Base-by-base conservation (phyloP, 2,888 invertebrate genomes). In the Xestia rhomboidea region DNA sequence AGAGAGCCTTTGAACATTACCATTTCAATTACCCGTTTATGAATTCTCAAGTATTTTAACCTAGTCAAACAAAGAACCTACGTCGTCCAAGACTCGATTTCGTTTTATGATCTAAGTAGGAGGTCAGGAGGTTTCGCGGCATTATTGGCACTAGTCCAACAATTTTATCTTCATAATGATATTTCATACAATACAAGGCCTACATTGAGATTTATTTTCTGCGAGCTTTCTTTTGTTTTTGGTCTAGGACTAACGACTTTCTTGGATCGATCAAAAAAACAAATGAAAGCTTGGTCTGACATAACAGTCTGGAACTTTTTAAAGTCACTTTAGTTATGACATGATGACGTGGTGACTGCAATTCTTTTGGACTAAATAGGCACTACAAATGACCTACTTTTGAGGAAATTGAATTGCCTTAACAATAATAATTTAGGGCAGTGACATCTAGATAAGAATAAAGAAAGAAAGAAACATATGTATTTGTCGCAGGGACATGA, bases 101-200 rank as follows among this genome's bases (percentile, higher is more conserved):
- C 76, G 54, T 75, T 86, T 85, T 75, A 77, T 71, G 81, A 24
- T 76, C 77, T 77, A 24, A 54, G 79, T 80, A 81, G 54, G 70
- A 81, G 87, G 79, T 86, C 81, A 79, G 76, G 51, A 77, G 79
- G 77, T 68, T 75, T 73, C 57, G 49, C 73, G 51, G 15, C 76
- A 66, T 68, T 81, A 81, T 81, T 82, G 88, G 87, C 82, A 63
- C 27, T 1, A 18, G 21, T 70, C 88, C 81, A 87, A 87, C 27
- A 73, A 79, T 72, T 84, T 75, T 78, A 77, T 80, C 70, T 72
- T 74, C 68, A 30, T 81, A 73, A 87, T 63, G 67, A 79, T 76
- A 76, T 81, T 78, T 80, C 70, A 87, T 77, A 82, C 75, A 76
- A 87, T 77, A 82, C 75, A 76, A 79, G 74, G 66, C 66, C 73